Evolutionary conservation across 1,140 invertebrate species (phyloP), one percentile per base, ranked within the genome.

Genomic region (Galleria mellonella): DNA sequence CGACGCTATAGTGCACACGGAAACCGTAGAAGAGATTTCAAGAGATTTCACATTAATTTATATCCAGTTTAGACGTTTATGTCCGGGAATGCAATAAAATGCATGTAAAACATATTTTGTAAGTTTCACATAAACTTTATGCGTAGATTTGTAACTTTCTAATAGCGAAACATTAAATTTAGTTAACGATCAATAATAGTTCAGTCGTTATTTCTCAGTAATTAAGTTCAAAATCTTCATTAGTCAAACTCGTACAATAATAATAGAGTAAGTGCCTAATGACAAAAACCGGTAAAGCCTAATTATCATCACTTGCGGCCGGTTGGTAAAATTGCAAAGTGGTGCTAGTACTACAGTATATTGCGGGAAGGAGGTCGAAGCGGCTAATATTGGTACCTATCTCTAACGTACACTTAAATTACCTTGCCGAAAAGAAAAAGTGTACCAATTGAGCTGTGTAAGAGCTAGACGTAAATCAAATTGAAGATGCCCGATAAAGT

Each of bases 401-500:
- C 40, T 47, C 36, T 51, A 58, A 51, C 39, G 45, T 52, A 57
- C 52, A 56, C 59, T 58, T 62, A 72, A 70, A 74, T 72, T 62
- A 70, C 59, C 50, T 59, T 48, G 47, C 47, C 66, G 57, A 82
- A 78, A 82, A 81, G 68, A 74, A 84, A 84, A 84, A 81, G 76
- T 84, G 64, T 72, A 77, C 71, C 69, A 66, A 79, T 81, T 70
- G 65, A 74, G 65, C 66, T 70, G 64, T 72, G 68, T 75, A 72
- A 69, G 65, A 70, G 66, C 55, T 67, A 71, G 71, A 78, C 78
- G 82, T 85, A 83, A 83, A 85, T 85, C 82, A 83, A 85, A 85
- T 83, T 85, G 77, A 82, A 85, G 82, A 83, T 85, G 81, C 68
- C 71, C 82, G 82, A 85, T 85, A 83, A 81, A 85, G 82, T 85